Percentiles rank a stretch among this genome's conserved stretches.
phyloP scores from a whole-genome alignment of 2,888 invertebrate species.

The Hyposoter didymator region DNA sequence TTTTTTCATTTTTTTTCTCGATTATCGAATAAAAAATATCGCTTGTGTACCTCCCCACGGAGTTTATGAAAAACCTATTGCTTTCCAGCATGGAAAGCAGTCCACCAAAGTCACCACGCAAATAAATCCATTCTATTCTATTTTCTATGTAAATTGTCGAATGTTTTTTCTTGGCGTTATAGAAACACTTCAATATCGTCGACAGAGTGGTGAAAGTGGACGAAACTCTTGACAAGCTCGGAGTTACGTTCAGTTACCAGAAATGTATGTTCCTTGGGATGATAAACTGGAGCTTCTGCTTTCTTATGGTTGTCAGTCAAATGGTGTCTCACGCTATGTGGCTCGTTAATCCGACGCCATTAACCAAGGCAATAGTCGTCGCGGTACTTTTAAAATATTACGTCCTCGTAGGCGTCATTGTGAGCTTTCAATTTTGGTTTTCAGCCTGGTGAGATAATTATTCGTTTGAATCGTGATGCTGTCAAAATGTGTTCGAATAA shows the following conservation, averaged over 20 bases:
- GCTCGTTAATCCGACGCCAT: background rate
- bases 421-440: slow-evolving; percentile 6
- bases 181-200: slow-evolving; percentile 26
- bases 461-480: background rate
- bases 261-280: slow-evolving; percentile 15
- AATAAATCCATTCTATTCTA: too few relatives aligned
- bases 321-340: background rate
- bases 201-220: slow-evolving; percentile 34
- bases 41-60: too few relatives aligned
- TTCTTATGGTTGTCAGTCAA: background rate
- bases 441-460: background rate
- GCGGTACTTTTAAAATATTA: background rate
- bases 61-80: too few relatives aligned
- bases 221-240: slow-evolving; percentile 59
- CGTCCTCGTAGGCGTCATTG: background rate
- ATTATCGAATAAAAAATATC: too few relatives aligned
- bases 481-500: too few relatives aligned
- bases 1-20: too few relatives aligned
- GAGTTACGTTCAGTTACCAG: slow-evolving; percentile 28
- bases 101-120: too few relatives aligned
- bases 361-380: background rate
- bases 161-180: background rate
- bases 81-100: too few relatives aligned
- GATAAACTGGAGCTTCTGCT: background rate
- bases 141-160: too few relatives aligned